Evolutionary conservation across 2,113 vertebrate species (phyloP).

Genomic region (Acrocephalus arundinaceus): DNA sequence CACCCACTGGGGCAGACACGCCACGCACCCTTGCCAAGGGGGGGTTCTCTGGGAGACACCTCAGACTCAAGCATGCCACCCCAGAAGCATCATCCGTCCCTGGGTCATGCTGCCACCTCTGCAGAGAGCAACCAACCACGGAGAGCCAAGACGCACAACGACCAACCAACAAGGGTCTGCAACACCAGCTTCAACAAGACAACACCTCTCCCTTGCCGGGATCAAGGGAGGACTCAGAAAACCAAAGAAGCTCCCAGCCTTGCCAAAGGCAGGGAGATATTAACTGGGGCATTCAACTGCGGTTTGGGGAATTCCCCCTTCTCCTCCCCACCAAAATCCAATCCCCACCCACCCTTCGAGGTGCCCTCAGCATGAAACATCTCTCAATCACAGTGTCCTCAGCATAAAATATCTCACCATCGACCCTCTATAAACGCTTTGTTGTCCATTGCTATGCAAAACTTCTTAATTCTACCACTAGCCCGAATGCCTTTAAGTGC

Average conservation of each 20-base stretch:
- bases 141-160: accelerated
- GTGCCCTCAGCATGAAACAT: neutral
- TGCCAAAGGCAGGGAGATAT: neutral
- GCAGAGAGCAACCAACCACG: neutral
- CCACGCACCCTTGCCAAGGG: accelerated
- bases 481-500: neutral
- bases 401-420: neutral
- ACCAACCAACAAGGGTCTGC: neutral
- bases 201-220: neutral
- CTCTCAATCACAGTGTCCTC: neutral
- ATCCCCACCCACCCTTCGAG: neutral
- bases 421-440: neutral
- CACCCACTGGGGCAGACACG: accelerated
- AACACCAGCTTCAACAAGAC: neutral
- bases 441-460: neutral
- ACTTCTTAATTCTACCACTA: slow-evolving; percentile 14
- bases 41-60: neutral
- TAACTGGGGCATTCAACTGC: neutral
- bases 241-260: neutral
- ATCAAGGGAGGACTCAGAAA: neutral
- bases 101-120: neutral
- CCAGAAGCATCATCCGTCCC: neutral
- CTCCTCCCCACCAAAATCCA: neutral
- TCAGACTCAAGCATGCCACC: neutral
- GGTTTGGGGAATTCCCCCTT: neutral